Evolutionary conservation across 2,888 invertebrate species (phyloP), one percentile per base, ranked within the genome.

Genomic region (Drosophila setosimentum): DNA sequence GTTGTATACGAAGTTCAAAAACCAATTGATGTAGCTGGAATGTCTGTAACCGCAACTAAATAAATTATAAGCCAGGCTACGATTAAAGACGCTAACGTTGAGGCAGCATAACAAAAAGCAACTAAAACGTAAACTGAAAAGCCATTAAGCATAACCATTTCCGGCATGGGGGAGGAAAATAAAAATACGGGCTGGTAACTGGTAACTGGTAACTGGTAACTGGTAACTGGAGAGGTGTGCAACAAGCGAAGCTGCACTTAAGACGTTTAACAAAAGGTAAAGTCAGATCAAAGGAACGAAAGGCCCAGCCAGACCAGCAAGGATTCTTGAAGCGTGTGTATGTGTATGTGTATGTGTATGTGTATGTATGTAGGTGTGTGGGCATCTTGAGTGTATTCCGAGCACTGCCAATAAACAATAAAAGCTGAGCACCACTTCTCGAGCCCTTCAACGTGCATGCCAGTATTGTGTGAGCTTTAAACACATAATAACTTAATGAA

Each of bases 401-500:
- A 61, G 65, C 66, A 57, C 86, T 68, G 78, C 83, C 88, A 88
- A 81, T 83, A 80, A 83, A 81, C 81, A 81, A 86, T 83, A 86
- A 83, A 78, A 75, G 83, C 78, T 69, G 58, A 78, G 80, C 59
- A 75, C 83, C 85, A 63, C 79, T 78, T 66, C 76, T 55, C 30
- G 33, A 49, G 65, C 29, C 65, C 65, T 71, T 67, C 37, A 27
- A 62, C 67, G 50, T 37, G 27, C 35, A 16, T 18, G 35, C 8
- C 30, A 35, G 68, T 66, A 80, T 82, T 82, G 77, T 87, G 62
- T 87, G 75, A 68, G 80, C 80, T 67, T 89, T 89, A 86, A 87
- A 87, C 87, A 86, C 87, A 78, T 89, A 87, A 89, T 89, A 89
- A 87, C 89, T 82, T 84, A 87, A 82, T 86, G 84, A 83, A 82